Conservation (phyloP, 2,113 vertebrate genomes). For the Pomatostomus ruficeps region DNA sequence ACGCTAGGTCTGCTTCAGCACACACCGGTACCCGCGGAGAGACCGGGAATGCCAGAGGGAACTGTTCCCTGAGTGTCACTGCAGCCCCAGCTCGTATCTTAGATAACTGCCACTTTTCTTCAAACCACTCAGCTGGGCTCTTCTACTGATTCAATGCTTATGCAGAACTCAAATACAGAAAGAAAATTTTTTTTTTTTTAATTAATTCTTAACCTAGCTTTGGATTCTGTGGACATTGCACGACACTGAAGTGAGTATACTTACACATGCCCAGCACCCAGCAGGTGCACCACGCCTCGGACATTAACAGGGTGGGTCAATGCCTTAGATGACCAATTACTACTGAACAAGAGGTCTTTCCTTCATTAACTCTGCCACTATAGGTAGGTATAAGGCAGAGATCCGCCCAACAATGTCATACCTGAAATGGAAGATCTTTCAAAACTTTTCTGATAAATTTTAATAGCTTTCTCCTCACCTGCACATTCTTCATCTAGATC, state of each 20-base stretch:
- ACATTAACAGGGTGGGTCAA: neutral
- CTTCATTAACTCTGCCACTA: neutral
- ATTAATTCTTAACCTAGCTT: neutral
- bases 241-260: rapidly evolving
- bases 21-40: neutral
- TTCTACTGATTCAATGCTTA: neutral
- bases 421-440: neutral
- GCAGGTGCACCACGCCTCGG: neutral
- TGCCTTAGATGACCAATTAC: neutral
- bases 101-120: neutral
- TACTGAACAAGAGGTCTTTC: neutral
- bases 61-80: rapidly evolving
- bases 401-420: neutral
- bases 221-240: neutral
- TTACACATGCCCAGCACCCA: rapidly evolving
- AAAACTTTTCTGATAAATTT: neutral
- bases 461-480: neutral
- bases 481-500: neutral
- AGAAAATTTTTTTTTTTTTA: neutral
- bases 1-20: neutral
- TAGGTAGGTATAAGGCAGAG: neutral
- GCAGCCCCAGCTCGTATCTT: neutral
- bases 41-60: neutral
- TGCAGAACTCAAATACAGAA: neutral
- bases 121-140: neutral